phyloP scores from a whole-genome alignment of 92 coral and sea anemone genomes.

The Chrysogorgia sp. region DNA sequence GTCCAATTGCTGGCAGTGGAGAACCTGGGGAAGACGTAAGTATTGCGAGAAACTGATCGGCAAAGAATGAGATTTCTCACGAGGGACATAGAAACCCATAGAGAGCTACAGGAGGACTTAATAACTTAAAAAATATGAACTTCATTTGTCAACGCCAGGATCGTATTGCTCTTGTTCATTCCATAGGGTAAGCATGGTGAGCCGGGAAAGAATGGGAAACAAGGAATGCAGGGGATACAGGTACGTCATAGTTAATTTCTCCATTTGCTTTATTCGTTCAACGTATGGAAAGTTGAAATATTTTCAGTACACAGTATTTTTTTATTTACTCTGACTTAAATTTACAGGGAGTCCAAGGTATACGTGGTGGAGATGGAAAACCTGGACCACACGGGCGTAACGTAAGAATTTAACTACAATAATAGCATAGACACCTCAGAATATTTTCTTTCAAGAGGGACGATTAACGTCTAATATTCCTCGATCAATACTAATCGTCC shows the following conservation, averaged over 20 bases:
- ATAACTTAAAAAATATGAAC: too few relatives aligned
- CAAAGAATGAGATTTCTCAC: background rate
- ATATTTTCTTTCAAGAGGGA: too few relatives aligned
- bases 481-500: too few relatives aligned
- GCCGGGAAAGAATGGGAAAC: slow-evolving; percentile 10
- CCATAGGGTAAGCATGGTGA: slow-evolving; percentile 14
- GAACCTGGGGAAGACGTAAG: slow-evolving; percentile 63
- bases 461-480: too few relatives aligned
- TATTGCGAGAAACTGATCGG: background rate
- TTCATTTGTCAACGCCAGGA: too few relatives aligned
- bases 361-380: slow-evolving; percentile 38
- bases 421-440: background rate
- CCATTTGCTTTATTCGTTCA: background rate
- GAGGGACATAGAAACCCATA: too few relatives aligned
- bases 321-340: background rate
- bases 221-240: background rate
- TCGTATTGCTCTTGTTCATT: background rate
- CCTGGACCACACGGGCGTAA: slow-evolving; percentile 60
- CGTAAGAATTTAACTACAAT: slow-evolving; percentile 32
- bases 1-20: slow-evolving; percentile 51
- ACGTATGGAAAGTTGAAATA: too few relatives aligned
- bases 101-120: too few relatives aligned
- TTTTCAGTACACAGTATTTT: too few relatives aligned
- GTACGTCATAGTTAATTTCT: background rate
- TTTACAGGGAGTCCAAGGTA: slow-evolving; percentile 12